phyloP scores from a whole-genome alignment of 2,888 invertebrate genomes.

The Aleiodes leptofemur region DNA sequence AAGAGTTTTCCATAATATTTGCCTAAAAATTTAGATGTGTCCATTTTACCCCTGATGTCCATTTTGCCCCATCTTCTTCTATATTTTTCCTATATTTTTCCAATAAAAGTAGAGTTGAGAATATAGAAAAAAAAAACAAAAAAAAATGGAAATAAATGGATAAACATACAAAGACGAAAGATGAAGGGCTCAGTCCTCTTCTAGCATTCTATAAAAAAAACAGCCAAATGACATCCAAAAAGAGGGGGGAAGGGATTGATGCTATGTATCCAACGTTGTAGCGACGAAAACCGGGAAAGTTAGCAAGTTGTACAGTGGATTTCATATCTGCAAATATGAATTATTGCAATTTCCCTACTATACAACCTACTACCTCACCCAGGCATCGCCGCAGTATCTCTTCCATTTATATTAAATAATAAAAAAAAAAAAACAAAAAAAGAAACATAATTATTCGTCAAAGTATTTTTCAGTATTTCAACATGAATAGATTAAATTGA shows the following conservation, averaged over 20 bases:
- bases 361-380: constrained; percentile 99
- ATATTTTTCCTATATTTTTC: no score
- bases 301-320: constrained; percentile 97
- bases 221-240: neutral
- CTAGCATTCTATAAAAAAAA: neutral
- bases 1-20: no score
- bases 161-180: constrained; percentile 8
- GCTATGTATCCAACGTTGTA: constrained; percentile 61
- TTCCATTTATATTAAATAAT: neutral
- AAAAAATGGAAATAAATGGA: neutral
- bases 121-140: neutral
- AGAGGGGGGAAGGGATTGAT: neutral
- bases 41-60: no score
- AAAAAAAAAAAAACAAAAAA: neutral
- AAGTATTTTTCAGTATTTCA: neutral
- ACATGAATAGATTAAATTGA: neutral
- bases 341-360: constrained; percentile 86
- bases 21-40: no score
- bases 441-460: neutral
- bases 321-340: constrained; percentile 85
- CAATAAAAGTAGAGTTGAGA: neutral
- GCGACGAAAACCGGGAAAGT: constrained; percentile 87
- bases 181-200: constrained; percentile 2
- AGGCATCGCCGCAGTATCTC: constrained; percentile 77
- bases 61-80: no score